phyloP scores from a whole-genome alignment of 53 echinoderm and acorn worm genomes.

The Crossaster papposus region DNA sequence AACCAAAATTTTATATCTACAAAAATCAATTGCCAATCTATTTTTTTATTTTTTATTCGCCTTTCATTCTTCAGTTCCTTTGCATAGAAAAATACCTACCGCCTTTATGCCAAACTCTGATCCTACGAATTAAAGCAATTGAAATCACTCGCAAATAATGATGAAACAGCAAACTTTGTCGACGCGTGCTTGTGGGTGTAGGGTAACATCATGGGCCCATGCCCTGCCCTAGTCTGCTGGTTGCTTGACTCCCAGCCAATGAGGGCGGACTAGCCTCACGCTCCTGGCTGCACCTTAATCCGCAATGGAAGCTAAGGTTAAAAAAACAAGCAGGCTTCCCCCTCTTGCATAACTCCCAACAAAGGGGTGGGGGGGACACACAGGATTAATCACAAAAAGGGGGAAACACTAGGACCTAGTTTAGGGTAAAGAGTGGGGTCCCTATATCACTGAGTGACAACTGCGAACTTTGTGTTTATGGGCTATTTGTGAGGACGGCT shows the following conservation, averaged over 20 bases:
- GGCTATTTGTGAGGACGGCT: neutral
- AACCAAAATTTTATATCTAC: too few species aligned
- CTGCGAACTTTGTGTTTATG: neutral
- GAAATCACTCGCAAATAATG: constrained; percentile 49
- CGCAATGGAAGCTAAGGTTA: neutral
- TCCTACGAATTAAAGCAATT: constrained; percentile 30
- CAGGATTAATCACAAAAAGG: neutral
- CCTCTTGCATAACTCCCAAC: neutral
- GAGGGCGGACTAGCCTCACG: neutral
- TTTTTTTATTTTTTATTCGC: neutral
- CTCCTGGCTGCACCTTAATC: constrained; percentile 9
- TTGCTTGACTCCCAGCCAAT: constrained; percentile 20
- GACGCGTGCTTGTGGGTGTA: constrained; percentile 6
- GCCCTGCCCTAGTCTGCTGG: constrained; percentile 12
- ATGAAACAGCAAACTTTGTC: constrained; percentile 55
- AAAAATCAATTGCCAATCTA: neutral
- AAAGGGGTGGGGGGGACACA: neutral
- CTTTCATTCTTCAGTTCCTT: neutral
- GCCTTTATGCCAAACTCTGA: constrained; percentile 15
- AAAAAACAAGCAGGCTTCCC: neutral
- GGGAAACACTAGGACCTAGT: neutral
- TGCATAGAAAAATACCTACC: constrained; percentile 48
- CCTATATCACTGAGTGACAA: neutral
- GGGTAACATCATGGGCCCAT: neutral
- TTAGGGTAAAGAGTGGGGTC: neutral